A percentile compares a stretch with the other conserved stretches of the same genome.
Evolutionary conservation across 2,113 vertebrate genomes (phyloP).

Genomic region (Eurystomus gularis): DNA sequence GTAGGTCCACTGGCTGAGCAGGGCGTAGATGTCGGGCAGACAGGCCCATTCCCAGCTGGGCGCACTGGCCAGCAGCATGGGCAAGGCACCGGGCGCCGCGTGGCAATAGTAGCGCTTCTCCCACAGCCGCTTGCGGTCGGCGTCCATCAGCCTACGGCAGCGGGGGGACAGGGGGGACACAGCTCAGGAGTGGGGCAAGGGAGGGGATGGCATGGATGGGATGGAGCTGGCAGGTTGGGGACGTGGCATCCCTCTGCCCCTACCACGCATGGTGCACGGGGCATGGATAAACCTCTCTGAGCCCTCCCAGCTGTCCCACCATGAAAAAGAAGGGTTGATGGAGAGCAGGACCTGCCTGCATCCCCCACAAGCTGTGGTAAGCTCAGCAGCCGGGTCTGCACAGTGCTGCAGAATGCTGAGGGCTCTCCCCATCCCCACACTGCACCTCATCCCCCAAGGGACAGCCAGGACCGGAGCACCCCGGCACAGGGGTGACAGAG

Average conservation of each 20-base stretch:
- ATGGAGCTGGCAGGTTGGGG: not conserved
- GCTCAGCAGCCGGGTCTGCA: not conserved
- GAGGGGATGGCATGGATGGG: not conserved
- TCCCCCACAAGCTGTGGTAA: too few species aligned
- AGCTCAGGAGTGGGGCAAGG: not conserved
- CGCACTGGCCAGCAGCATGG: conserved; percentile 91
- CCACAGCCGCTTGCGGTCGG: conserved; percentile 87
- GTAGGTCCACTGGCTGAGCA: conserved; percentile 89
- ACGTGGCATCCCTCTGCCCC: too few species aligned
- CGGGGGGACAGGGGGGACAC: not conserved
- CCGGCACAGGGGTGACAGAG: rapidly evolving
- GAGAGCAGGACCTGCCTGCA: too few species aligned
- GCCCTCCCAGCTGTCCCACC: not conserved
- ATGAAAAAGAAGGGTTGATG: too few species aligned
- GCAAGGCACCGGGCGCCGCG: conserved; percentile 80
- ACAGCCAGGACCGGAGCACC: not conserved
- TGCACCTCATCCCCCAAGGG: not conserved
- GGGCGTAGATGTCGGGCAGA: conserved; percentile 91
- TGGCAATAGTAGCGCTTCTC: conserved; percentile 93
- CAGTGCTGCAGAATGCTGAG: too few species aligned
- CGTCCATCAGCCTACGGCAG: conserved; percentile 79
- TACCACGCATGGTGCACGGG: rapidly evolving
- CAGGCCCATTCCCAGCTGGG: conserved; percentile 97
- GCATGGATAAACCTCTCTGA: not conserved
- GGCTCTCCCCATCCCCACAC: not conserved